Percentiles rank a stretch among this genome's conserved stretches.
Evolutionary conservation across 1,140 invertebrate species (phyloP).

Genomic region (Hydropsyche tenuis): DNA sequence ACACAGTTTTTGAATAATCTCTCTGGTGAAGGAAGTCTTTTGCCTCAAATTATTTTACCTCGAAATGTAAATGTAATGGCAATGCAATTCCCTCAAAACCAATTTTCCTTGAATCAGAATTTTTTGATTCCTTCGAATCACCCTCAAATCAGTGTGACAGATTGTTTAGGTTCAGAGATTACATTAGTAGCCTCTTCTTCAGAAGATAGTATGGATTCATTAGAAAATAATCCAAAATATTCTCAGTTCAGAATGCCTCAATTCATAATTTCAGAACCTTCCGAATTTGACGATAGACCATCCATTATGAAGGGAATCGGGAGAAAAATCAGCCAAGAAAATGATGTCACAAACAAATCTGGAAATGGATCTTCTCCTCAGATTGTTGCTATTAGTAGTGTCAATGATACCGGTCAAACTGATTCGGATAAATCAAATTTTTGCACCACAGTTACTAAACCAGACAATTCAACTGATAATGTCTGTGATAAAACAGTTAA

Average conservation of each 20-base stretch:
- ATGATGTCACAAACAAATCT: conserved; percentile 52
- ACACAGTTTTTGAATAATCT: conserved; percentile 40
- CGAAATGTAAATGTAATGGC: conserved; percentile 31
- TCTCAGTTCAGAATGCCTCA: conserved; percentile 59
- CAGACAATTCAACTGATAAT: conserved; percentile 23
- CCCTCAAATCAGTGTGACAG: conserved; percentile 90
- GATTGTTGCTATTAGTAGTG: neutral
- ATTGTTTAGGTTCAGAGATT: conserved; percentile 84
- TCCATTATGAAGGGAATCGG: conserved; percentile 83
- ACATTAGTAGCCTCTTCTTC: conserved; percentile 75
- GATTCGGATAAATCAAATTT: conserved; percentile 1
- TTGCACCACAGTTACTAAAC: neutral
- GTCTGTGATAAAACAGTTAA: conserved; percentile 19
- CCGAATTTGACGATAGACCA: conserved; percentile 76
- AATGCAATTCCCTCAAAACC: conserved; percentile 22
- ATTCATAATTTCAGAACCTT: conserved; percentile 75
- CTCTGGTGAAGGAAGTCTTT: conserved; percentile 5
- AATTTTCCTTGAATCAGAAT: conserved; percentile 26
- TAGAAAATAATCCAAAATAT: conserved; percentile 62
- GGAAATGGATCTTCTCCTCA: conserved; percentile 17
- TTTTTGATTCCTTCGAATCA: conserved; percentile 53
- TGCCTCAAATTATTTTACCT: conserved; percentile 40
- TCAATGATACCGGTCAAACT: neutral
- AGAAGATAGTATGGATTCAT: conserved; percentile 69
- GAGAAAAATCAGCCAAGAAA: conserved; percentile 68